Percentiles rank a stretch among this genome's conserved stretches.
phyloP scores from a whole-genome alignment of 2,888 invertebrate species.

The Zygothrica quintamaculata region DNA sequence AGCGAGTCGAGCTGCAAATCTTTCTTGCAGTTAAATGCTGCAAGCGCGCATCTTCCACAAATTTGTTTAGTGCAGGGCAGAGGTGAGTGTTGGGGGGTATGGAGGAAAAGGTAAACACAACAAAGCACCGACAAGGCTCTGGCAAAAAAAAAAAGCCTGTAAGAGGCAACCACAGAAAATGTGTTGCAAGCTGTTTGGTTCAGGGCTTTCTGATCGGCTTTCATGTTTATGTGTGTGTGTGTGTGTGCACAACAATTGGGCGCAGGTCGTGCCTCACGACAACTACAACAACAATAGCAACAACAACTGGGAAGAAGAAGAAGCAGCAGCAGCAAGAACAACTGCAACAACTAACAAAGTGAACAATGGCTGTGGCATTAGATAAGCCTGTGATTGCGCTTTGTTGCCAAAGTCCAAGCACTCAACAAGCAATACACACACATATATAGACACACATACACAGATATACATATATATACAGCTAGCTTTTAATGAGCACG shows the following conservation, averaged over 20 bases:
- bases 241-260: slow-evolving; percentile 75
- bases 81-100: not conserved
- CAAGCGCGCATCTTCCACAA: slow-evolving; percentile 77
- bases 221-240: slow-evolving; percentile 78
- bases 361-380: slow-evolving; percentile 55
- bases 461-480: slow-evolving; percentile 15
- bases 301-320: slow-evolving; percentile 25
- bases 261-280: slow-evolving; percentile 80
- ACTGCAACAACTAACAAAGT: slow-evolving; percentile 27
- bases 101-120: slow-evolving; percentile 20
- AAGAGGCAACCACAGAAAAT: slow-evolving; percentile 27
- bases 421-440: slow-evolving; percentile 14
- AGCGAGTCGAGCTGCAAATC: slow-evolving; percentile 35
- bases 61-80: slow-evolving; percentile 30
- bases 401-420: slow-evolving; percentile 42
- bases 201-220: no score
- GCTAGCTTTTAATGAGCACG: slow-evolving; percentile 71
- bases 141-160: slow-evolving; percentile 12
- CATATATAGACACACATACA: slow-evolving; percentile 3
- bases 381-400: slow-evolving; percentile 53
- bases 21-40: slow-evolving; percentile 71
- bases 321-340: slow-evolving; percentile 17
- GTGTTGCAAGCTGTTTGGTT: slow-evolving; percentile 32
- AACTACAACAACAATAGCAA: slow-evolving; percentile 44
- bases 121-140: slow-evolving; percentile 54